These are phyloP conservation scores for Augiades crinisus DNA, from an alignment of 2,888 invertebrate species.

Conservation along the genomic window DNA sequence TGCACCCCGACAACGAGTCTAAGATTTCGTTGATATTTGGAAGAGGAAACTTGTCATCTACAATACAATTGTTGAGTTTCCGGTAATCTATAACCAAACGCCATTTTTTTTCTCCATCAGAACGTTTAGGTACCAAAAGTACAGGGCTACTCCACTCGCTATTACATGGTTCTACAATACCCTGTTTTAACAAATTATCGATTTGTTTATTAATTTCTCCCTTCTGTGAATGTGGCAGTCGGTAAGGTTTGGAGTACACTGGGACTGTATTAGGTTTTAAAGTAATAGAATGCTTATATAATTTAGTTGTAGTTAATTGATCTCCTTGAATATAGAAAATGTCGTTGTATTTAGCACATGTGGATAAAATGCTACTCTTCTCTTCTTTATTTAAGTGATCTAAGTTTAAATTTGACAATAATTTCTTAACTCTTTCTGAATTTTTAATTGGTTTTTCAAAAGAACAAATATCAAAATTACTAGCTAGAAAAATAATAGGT, in stretches of 20 bases:
- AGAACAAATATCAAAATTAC: slow-evolving; percentile 17
- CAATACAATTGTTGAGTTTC: slow-evolving; percentile 24
- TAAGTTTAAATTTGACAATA: slow-evolving; percentile 16
- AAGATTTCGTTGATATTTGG: slow-evolving; percentile 17
- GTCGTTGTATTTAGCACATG: slow-evolving; percentile 30
- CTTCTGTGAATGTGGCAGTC: slow-evolving; percentile 26
- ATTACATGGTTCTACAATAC: slow-evolving; percentile 17
- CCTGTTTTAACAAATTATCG: slow-evolving; percentile 18
- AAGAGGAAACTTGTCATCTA: slow-evolving; percentile 25
- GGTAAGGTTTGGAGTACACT: slow-evolving; percentile 26
- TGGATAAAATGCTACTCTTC: slow-evolving; percentile 9
- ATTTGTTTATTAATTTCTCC: slow-evolving; percentile 27
- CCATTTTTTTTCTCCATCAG: slow-evolving; percentile 25
- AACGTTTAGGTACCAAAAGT: slow-evolving; percentile 25
- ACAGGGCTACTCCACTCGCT: slow-evolving; percentile 26
- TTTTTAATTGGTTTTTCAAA: slow-evolving; percentile 3
- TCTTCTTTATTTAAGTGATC: slow-evolving; percentile 22
- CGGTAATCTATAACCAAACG: slow-evolving; percentile 25
- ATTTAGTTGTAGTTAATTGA: slow-evolving; percentile 23
- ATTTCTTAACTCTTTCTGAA: slow-evolving; percentile 10
- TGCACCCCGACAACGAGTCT: slow-evolving; percentile 16
- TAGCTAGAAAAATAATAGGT: slow-evolving; percentile 5
- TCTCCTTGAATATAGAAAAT: slow-evolving; percentile 29
- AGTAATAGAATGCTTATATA: slow-evolving; percentile 23
- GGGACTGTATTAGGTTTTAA: slow-evolving; percentile 26